Base-by-base conservation (phyloP, 2,888 invertebrate species). In the Aphidoletes aphidimyza region DNA sequence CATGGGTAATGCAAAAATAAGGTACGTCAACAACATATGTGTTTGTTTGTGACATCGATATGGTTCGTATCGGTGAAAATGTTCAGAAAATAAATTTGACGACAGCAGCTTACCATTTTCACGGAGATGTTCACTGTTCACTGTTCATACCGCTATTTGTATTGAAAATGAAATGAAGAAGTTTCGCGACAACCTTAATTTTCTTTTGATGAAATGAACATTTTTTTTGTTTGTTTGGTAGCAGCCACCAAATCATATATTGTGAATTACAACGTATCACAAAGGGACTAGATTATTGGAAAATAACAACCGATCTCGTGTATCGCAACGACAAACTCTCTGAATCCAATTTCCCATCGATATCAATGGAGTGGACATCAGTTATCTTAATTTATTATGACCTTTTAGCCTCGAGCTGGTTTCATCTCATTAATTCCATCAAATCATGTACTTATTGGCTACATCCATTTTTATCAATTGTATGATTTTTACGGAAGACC, bases 31-130 rank as follows among this genome's bases (percentile, higher is more conserved):
- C 8, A 9, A 47, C 19, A 19, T 47, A 2, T 47, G 47, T 17
- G 17, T 47, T 47, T 47, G 47, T 47, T 47, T 47, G 47, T 47
- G 47, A 47, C 47, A 47, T 47, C 47, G 47, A 47, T 47, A 47
- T 47, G 6, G 47, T 19, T 19, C 47, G n/a, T n/a, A n/a, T n/a
- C n/a, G n/a, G n/a, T n/a, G n/a, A 47, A 47, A 17, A 47, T 19
- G 19, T 47, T 47, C 6, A 19, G 19, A 47, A 47, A 47, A 47
- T 47, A 19, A 14, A 47, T 47, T 47, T 2, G 17, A 47, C 19
- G 17, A 11, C 47, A 47, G 9, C 47, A 47, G n/a, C 47, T 8
- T 8, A 39, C 5, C 39, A 39, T 39, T 39, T 47, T 19, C 6
- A 47, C n/a, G n/a, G n/a, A n/a, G n/a, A n/a, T n/a, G n/a, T n/a